Evolutionary conservation across 2,888 invertebrate genomes (phyloP).

Genomic region (Cerastis rubricosa): DNA sequence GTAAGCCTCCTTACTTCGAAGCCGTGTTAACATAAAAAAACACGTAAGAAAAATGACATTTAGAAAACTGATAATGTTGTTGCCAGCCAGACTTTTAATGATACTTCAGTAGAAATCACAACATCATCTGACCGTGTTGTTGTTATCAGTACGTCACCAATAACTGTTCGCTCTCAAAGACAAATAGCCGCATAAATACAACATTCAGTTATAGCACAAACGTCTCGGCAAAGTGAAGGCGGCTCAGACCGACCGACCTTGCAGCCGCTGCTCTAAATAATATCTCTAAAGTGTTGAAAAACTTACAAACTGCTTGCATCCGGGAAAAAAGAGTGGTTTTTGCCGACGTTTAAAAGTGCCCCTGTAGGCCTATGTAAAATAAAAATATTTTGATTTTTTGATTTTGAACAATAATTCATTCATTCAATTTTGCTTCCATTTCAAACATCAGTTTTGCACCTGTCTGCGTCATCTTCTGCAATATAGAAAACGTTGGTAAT

Average conservation of each 20-base stretch:
- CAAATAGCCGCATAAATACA: conserved; percentile 42
- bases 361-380: too few species aligned
- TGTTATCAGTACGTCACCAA: not conserved
- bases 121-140: not conserved
- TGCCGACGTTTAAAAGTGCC: too few species aligned
- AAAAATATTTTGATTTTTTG: too few species aligned
- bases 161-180: conserved; percentile 20
- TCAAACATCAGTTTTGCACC: not conserved
- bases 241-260: conserved; percentile 56
- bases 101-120: not conserved
- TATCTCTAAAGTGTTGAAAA: conserved; percentile 61
- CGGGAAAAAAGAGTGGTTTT: conserved; percentile 60
- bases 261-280: conserved; percentile 56
- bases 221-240: conserved; percentile 58
- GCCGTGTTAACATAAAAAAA: not conserved
- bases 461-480: not conserved
- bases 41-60: not conserved
- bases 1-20: not conserved
- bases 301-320: conserved; percentile 44
- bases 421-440: not conserved
- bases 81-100: not conserved
- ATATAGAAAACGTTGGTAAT: too few species aligned
- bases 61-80: not conserved
- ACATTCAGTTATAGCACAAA: conserved; percentile 23
- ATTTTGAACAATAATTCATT: not conserved